Evolutionary conservation across 2,888 invertebrate species (phyloP).

Genomic region (Drosophila macrothrix): DNA sequence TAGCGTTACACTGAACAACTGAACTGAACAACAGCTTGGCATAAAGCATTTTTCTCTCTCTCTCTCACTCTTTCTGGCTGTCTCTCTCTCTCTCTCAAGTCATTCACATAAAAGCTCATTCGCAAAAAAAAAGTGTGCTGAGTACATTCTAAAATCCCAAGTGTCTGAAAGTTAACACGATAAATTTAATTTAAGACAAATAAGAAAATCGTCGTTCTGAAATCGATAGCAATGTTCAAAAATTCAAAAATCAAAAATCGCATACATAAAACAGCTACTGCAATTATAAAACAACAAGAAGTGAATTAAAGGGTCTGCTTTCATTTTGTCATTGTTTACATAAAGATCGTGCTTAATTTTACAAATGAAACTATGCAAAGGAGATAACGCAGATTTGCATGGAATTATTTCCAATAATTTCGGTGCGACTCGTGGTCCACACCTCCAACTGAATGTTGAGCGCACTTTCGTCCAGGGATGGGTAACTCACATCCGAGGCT

Average conservation of each 20-base stretch:
- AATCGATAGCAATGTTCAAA: too few species aligned
- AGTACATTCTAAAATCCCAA: too few species aligned
- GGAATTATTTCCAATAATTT: neutral
- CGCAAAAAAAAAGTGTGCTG: too few species aligned
- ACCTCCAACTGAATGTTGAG: slow-evolving; percentile 36
- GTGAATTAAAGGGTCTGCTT: neutral
- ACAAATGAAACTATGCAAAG: neutral
- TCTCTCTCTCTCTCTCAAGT: too few species aligned
- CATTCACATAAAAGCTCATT: too few species aligned
- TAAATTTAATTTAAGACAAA: too few species aligned
- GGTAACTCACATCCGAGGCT: slow-evolving; percentile 38
- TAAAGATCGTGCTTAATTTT: neutral
- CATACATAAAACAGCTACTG: neutral
- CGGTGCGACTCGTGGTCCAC: neutral
- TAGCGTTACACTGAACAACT: too few species aligned
- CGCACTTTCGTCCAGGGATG: neutral
- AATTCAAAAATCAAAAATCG: neutral
- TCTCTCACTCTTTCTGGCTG: too few species aligned
- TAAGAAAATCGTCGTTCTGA: too few species aligned
- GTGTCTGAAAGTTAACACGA: too few species aligned
- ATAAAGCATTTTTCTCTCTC: too few species aligned
- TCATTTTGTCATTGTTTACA: slow-evolving; percentile 3
- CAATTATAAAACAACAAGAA: neutral
- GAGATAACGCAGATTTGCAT: slow-evolving; percentile 20
- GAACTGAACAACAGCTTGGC: too few species aligned